Conservation (phyloP, 2,888 invertebrate species). For the Epinotia brunnichana region DNA sequence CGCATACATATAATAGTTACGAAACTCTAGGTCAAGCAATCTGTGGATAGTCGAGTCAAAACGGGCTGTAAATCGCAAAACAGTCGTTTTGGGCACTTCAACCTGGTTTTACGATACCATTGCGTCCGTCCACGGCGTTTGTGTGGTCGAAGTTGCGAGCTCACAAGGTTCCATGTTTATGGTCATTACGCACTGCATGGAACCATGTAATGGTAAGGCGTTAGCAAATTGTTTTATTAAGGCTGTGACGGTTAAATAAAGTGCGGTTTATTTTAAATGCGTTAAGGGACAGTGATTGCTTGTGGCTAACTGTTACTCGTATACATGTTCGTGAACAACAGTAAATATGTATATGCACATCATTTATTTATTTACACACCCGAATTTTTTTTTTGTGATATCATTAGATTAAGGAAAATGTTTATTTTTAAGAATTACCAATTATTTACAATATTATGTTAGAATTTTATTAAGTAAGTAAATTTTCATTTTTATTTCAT, state of each 20-base stretch:
- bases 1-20: not conserved
- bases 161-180: constrained; percentile 21
- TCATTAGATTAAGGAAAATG: no score
- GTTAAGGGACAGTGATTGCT: not conserved
- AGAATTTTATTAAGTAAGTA: no score
- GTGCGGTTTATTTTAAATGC: constrained; percentile 24
- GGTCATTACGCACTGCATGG: constrained; percentile 10
- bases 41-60: not conserved
- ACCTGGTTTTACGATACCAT: constrained; percentile 44
- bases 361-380: no score
- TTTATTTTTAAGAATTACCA: no score
- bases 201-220: constrained; percentile 24
- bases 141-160: constrained; percentile 36
- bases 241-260: constrained; percentile 10
- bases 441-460: no score
- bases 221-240: constrained; percentile 28
- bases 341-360: no score
- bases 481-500: no score
- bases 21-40: not conserved
- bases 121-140: constrained; percentile 30
- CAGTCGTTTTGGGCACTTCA: constrained; percentile 48
- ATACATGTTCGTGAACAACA: not conserved
- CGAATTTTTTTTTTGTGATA: no score
- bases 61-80: not conserved
- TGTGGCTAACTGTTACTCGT: not conserved